Conservation (phyloP, 2,797 vertebrate species). For the Peromyscus attwateri region DNA sequence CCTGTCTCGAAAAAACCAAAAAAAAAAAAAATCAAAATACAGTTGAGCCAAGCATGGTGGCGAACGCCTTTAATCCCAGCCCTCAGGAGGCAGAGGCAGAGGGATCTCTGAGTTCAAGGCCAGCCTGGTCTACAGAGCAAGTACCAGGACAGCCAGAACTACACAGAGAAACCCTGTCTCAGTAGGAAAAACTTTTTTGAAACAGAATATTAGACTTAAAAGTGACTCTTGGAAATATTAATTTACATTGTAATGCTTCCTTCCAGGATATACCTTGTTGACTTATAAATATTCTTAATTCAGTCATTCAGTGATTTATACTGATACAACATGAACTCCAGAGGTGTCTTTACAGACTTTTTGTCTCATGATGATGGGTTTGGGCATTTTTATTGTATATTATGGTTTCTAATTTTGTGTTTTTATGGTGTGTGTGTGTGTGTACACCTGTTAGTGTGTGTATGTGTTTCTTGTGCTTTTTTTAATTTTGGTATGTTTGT, state of each 20-base stretch:
- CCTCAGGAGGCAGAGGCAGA: not conserved
- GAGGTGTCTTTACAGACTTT: not conserved
- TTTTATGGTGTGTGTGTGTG: too few relatives aligned
- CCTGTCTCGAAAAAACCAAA: too few relatives aligned
- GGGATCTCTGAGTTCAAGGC: not conserved
- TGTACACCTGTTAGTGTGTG: not conserved
- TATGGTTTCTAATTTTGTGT: not conserved
- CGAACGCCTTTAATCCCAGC: too few relatives aligned
- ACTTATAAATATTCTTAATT: constrained; percentile 37
- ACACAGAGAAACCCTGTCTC: not conserved
- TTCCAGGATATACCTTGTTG: not conserved
- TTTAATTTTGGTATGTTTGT: too few relatives aligned
- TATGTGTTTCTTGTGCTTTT: not conserved
- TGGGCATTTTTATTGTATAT: not conserved
- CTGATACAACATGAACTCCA: not conserved
- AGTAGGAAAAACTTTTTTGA: not conserved
- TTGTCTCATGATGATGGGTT: too few relatives aligned
- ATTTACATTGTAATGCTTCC: constrained; percentile 10
- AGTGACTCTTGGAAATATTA: constrained; percentile 34
- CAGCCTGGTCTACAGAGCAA: not conserved
- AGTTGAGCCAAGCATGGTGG: too few relatives aligned
- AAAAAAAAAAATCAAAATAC: too few relatives aligned
- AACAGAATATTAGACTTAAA: not conserved
- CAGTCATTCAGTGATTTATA: not conserved
- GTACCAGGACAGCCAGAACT: not conserved